phyloP scores from a whole-genome alignment of 2,888 invertebrate species.

The Temnothorax ravouxi region DNA sequence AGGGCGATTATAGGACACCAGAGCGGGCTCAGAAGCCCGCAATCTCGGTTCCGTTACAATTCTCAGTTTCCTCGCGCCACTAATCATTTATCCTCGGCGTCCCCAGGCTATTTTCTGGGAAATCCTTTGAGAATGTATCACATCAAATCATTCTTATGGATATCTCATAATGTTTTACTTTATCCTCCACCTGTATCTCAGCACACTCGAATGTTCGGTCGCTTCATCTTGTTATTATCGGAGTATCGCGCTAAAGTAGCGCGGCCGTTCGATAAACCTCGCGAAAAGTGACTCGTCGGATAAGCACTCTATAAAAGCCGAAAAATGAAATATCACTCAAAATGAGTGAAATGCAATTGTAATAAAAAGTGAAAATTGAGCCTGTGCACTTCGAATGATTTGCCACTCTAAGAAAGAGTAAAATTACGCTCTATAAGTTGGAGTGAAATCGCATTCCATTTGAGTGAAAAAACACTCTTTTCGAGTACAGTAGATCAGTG shows the following conservation, averaged over 20 bases:
- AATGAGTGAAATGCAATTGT: too few relatives aligned
- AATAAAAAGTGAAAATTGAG: too few relatives aligned
- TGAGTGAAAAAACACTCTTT: too few relatives aligned
- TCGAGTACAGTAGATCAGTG: too few relatives aligned
- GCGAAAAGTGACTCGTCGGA: constrained; percentile 5
- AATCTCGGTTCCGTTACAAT: constrained; percentile 68
- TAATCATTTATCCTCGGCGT: constrained; percentile 28
- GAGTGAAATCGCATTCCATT: too few relatives aligned
- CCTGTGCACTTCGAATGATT: too few relatives aligned
- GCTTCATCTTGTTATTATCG: neutral
- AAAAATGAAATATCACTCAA: too few relatives aligned
- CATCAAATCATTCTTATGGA: neutral
- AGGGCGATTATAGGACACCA: constrained; percentile 70
- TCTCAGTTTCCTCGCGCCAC: constrained; percentile 33
- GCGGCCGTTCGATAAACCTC: neutral
- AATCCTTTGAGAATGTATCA: neutral
- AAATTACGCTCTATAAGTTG: too few relatives aligned
- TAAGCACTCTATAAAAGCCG: too few relatives aligned
- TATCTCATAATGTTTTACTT: constrained; percentile 10
- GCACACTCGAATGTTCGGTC: neutral
- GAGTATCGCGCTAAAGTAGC: neutral
- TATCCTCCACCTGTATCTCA: neutral
- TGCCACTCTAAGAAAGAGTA: too few relatives aligned
- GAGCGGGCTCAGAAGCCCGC: neutral
- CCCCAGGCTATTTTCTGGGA: constrained; percentile 11